Conservation (phyloP, 2,113 vertebrate genomes). For the Sylvia atricapilla region DNA sequence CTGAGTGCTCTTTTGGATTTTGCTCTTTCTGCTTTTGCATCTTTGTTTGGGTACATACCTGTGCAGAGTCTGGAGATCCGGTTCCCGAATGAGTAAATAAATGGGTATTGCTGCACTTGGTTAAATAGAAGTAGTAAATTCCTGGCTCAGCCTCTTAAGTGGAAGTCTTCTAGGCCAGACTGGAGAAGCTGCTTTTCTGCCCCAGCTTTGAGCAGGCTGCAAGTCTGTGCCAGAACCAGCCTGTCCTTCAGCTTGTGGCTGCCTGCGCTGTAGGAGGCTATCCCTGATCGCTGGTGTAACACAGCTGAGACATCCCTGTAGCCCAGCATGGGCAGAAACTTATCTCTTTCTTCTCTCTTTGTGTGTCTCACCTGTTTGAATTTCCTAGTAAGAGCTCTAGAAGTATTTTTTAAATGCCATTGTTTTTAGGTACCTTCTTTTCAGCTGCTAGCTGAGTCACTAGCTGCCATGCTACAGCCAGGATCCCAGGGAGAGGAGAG, state of each 20-base stretch:
- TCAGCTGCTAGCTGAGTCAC: neutral
- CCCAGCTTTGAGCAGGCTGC: neutral
- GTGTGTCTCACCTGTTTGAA: neutral
- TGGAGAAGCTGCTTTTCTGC: neutral
- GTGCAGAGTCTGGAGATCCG: neutral
- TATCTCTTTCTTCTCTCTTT: neutral
- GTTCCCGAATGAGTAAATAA: neutral
- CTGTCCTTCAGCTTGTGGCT: neutral
- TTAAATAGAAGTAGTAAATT: neutral
- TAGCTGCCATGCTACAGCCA: neutral
- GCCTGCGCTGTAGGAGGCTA: fast-evolving
- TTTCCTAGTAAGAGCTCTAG: neutral
- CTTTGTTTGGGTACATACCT: neutral
- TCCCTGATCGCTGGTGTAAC: fast-evolving
- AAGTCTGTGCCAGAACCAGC: neutral
- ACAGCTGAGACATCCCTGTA: neutral
- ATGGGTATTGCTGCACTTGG: neutral
- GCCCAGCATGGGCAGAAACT: neutral
- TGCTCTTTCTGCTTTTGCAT: neutral
- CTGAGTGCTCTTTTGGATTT: neutral
- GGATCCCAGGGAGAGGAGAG: neutral
- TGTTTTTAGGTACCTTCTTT: neutral
- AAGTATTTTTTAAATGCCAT: neutral
- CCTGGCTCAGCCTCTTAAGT: neutral
- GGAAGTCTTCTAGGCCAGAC: neutral